Base-by-base conservation (phyloP, 2,113 vertebrate species). In the Saccopteryx leptura region DNA sequence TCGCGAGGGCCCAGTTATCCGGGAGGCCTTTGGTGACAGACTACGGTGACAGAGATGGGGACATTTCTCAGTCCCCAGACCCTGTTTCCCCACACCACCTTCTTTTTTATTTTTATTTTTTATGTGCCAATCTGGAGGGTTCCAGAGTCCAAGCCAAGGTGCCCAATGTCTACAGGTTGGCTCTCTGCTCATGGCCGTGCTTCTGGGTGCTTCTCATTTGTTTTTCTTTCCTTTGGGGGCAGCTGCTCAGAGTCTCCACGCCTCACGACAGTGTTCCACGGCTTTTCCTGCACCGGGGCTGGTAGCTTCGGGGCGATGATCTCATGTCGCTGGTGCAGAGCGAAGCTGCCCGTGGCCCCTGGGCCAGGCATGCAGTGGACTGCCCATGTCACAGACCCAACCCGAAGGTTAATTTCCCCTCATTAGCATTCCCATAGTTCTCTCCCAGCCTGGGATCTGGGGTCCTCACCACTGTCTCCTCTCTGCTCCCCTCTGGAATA, bases 351-450 rank as follows among this genome's bases (percentile, higher is more conserved):
- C 87, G 83, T 96, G 97, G 97, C 94, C 97, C 90, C 93, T 96
- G 96, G 98, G 98, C 98, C 98, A 98, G 96, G 97, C 98, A 98
- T 98, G 98, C 98, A 98, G 98, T 97, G 28, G 31, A 94, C 71
- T 54, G 94, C 98, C 96, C 33, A 82, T 95, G 98, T 98, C 96
- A 98, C 97, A 96, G 98, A 98, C 98, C 98, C 99, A 98, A 98
- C 97, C 96, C 97, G 90, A 98, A 98, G 98, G 98, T 99, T 98
- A 98, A 98, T 98, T 98, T 98, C 98, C 97, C 95, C 97, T 98
- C 98, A 99, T 99, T 99, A 99, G 98, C 98, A 98, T 99, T 98
- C 98, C 98, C 98, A 98, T 98, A 94, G 98, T 98, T 84, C 89
- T 85, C 97, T 98, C 23, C 97, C 95, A 93, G 95, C 97, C 0